These are phyloP conservation scores for Okapia johnstoni DNA, from an alignment of 2,113 vertebrate species.

Conservation along the genomic window DNA sequence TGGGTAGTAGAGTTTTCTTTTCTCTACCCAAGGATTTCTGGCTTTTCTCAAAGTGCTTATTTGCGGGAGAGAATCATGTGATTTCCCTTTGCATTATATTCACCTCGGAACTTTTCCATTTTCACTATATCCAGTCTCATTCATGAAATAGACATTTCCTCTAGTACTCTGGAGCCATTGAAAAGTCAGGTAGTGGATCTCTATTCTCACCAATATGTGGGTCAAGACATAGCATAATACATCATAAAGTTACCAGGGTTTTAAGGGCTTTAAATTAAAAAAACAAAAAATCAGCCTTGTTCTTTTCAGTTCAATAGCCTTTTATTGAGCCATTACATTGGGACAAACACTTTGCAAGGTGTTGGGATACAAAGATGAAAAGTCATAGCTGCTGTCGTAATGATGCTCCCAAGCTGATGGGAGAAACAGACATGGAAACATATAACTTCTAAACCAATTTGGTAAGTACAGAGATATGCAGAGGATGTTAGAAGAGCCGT, in stretches of 20 bases:
- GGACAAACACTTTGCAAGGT: not conserved
- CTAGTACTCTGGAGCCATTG: not conserved
- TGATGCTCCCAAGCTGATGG: not conserved
- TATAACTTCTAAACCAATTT: slow-evolving; percentile 10
- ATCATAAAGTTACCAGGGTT: not conserved
- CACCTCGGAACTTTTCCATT: not conserved
- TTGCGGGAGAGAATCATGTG: not conserved
- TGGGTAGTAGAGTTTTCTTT: not conserved
- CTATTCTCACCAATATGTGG: not conserved
- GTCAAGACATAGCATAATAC: not conserved
- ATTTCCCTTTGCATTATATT: not conserved
- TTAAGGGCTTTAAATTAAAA: not conserved
- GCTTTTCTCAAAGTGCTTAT: slow-evolving; percentile 1
- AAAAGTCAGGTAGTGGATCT: not conserved
- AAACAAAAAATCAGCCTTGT: not conserved
- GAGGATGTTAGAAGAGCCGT: not conserved
- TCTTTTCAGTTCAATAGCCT: slow-evolving; percentile 12
- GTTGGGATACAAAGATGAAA: not conserved
- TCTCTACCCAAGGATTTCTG: not conserved
- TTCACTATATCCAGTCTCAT: not conserved
- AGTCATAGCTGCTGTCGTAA: not conserved
- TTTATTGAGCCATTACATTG: not conserved
- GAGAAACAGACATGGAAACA: not conserved
- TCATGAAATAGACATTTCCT: not conserved
- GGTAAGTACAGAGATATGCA: not conserved